Base-by-base conservation (phyloP, 1,140 invertebrate species). In the Ostrea edulis region DNA sequence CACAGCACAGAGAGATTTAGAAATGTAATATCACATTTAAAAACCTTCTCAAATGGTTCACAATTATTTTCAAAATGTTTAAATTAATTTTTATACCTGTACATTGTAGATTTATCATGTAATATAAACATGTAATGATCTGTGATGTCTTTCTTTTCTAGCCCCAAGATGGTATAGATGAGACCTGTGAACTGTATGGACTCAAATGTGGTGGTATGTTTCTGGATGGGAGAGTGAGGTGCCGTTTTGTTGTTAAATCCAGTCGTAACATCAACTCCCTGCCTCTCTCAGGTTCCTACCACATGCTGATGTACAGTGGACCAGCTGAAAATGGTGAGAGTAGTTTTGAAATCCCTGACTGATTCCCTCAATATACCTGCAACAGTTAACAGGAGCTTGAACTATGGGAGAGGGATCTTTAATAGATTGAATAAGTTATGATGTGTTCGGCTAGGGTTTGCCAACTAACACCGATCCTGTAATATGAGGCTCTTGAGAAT, bases 281-380 rank as follows among this genome's bases (percentile, higher is more conserved):
- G 71, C 88, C 92, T 0, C 52, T 89, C 5, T 90, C 90, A 22
- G 84, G 89, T 3, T 86, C 83, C 11, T 90, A 90, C 53, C 92
- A 94, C 68, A 82, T 94, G 5, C 82, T 94, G 17, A 90, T 94
- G 90, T 91, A 91, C 35, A 91, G 91, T 87, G 93, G 93, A n/a
- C 87, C 87, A 52, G 91, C 92, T 29, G 86, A 54, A 35, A 90
- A 90, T 88, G 92, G 93, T 94, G 89, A 86, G 81, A 29, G 25
- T 81, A 8, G 20, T 81, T 81, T 44, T 44, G 35, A 44, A 44
- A 5, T 44, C 35, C 35, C 35, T 44, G 5, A 44, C 35, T 44
- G 35, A 44, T 44, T 44, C 35, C 1, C 5, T n/a, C n/a, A n/a
- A 44, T 5, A 44, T 44, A 2, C 35, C 35, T 5, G 1, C 35